Base-by-base conservation (phyloP, 2,888 invertebrate genomes). In the Conchocele bisecta region DNA sequence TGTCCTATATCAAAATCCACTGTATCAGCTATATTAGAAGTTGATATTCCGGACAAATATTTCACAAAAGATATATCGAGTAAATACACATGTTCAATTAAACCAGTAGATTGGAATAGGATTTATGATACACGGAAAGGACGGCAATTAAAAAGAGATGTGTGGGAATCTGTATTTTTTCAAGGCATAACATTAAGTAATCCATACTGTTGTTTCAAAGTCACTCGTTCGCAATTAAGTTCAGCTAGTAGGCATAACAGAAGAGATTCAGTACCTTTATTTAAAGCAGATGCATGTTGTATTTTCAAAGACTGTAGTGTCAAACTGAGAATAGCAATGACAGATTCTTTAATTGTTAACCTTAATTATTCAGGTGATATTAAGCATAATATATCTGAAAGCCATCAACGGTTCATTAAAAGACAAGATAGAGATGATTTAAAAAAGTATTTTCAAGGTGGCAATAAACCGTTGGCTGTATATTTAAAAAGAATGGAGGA, bases 91-190 rank as follows among this genome's bases (percentile, higher is more conserved):
- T 46, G 24, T 20, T 11, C 7, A 22, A 20, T 46, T 9, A 5
- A 46, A 46, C 15, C 9, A 20, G 22, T 6, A 26, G 46, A 20
- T 22, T n/a, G 24, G 17, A 22, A 56, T 6, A 41, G 15, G 4
- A n/a, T 56, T 2, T 22, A 33, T 15, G 7, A 7, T 15, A 41
- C 39, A 17, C 31, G 37, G 26, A 39, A 15, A 22, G 24, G 17
- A 5, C 20, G 56, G 28, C 41, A 24, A 22, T 56, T 56, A n/a
- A 39, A 24, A 22, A 37, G 26, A 15, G 39, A 41, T 26, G 26
- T 42, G 11, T 56, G 56, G 56, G 26, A 56, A 41, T 26, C 22
- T n/a, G 26, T 22, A 22, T 56, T 56, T 56, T 17, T 56, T 39
- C n/a, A 41, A 22, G 26, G 41, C 9, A n/a, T 56, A 5, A 24